Base-by-base conservation (phyloP, 1,140 invertebrate genomes). In the Rhyzopertha dominica region DNA sequence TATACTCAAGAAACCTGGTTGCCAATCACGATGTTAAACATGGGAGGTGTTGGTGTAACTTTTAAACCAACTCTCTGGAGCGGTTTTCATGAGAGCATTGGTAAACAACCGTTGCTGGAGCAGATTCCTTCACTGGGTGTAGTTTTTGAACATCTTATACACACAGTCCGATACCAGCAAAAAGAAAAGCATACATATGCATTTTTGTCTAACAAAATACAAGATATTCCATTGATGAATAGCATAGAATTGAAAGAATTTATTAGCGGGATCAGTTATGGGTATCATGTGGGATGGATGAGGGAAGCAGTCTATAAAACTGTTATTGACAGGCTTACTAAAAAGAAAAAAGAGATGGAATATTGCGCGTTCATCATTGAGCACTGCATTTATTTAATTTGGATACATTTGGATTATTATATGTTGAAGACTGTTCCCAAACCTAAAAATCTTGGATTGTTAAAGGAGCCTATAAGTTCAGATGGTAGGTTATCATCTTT, bases 361-460 rank as follows among this genome's bases (percentile, higher is more conserved):
- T 74, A 76, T 49, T 78, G 77, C 58, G 72, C 74, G 22, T 75
- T 81, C 47, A 84, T 89, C 23, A 79, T 88, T 43, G 87, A 91
- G 63, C 82, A 85, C 49, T 78, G 82, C 60, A 70, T 90, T 32
- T 89, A 88, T 59, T 73, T 93, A 38, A 69, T 92, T 24, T 91
- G 89, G 87, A 77, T 80, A 44, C 87, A 90, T 70, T 69, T 90
- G 40, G 83, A 90, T 54, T 82, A 80, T 59, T 84, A 80, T 54
- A 77, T 84, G 63, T 70, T 79, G 32, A 73, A 75, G 58, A 75
- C 78, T 1, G 72, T 79, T 17, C 73, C 74, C 2, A 65, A 57
- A 52, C 46, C 54, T 2, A 53, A 61, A 48, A 56, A 54, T 49
- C 49, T 47, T 51, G 42, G 50, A 22, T 44, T 54, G n/a, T n/a